These are phyloP conservation scores for Hydrozoanthus tunicans DNA, from an alignment of 64 coral and sea anemone species.

Conservation along the genomic window DNA sequence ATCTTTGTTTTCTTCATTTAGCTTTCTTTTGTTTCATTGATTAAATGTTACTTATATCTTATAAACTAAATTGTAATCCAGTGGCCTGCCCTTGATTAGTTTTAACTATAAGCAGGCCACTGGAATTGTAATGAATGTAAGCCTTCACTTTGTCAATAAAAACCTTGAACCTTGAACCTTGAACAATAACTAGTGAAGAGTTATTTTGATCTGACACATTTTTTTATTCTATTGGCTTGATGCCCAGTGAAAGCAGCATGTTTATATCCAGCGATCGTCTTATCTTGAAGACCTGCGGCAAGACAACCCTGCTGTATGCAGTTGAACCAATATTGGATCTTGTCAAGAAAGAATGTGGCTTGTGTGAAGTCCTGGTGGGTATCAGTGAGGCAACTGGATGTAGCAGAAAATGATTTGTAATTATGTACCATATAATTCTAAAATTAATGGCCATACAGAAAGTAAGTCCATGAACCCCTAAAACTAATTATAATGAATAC, in stretches of 20 bases:
- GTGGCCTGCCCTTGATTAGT: too few relatives aligned
- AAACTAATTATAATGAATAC: too few relatives aligned
- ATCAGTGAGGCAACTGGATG: background rate
- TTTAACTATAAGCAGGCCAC: too few relatives aligned
- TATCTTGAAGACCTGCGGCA: conserved; percentile 93
- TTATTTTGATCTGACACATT: background rate
- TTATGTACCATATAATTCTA: background rate
- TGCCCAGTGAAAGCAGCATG: conserved; percentile 93
- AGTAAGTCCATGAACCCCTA: too few relatives aligned
- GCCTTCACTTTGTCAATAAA: too few relatives aligned
- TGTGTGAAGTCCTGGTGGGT: conserved; percentile 77
- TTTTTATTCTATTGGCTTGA: background rate
- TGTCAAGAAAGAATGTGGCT: conserved; percentile 76
- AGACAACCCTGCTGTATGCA: conserved; percentile 75
- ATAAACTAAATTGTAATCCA: too few relatives aligned
- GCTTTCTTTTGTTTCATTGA: too few relatives aligned
- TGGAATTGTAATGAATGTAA: too few relatives aligned
- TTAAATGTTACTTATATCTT: too few relatives aligned
- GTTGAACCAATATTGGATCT: conserved; percentile 76
- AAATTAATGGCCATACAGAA: too few relatives aligned
- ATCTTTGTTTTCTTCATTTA: too few relatives aligned
- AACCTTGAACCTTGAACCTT: too few relatives aligned
- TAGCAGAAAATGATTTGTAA: background rate
- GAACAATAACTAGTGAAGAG: background rate
- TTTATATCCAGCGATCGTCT: conserved; percentile 81